Evolutionary conservation across 2,797 vertebrate species (phyloP), one percentile per base, ranked within the genome.

Genomic region (Phrynocephalus forsythii): DNA sequence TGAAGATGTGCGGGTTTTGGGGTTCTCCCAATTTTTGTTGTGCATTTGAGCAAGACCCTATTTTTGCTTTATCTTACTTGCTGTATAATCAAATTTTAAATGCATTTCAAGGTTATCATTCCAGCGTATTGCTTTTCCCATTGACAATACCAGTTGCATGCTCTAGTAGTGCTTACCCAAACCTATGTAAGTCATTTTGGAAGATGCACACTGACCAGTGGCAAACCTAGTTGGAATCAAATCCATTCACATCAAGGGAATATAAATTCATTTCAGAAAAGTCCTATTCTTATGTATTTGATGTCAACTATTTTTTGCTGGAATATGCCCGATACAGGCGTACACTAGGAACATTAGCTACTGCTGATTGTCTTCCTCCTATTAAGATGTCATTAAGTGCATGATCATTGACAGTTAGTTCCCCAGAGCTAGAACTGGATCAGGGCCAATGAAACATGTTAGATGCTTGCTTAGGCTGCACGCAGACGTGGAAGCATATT

Each of bases 81-180:
- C 30, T 28, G 33, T 79, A 6, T 11, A 83, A 91, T 87, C 82
- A 90, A 84, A 91, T 86, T 93, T 91, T 91, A 91, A 10, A 3
- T 60, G 82, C 83, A 13, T 87, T 91, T 79, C 79, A 33, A 16
- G 71, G 92, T 84, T 79, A 15, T 85, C 13, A 82, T 75, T 85
- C 56, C 72, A 73, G 68, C 71, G 71, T 7, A 44, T 86, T 86
- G 83, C 75, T 83, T 91, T 83, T 87, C 71, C n/a, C 90, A 85
- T 50, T 48, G 71, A 38, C 0, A 0, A 3, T 30, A 28, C 44
- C 73, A 24, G 13, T 26, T 80, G 6, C 28, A 10, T 73, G n/a
- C n/a, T 83, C 44, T 24, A 50, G 56, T 87, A 52, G 48, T 28
- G 8, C 30, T 52, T 71, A 28, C 4, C 33, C n/a, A 52, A 48